These are phyloP conservation scores for Corythornis madagascariensis DNA, from an alignment of 2,113 vertebrate genomes.

Conservation along the genomic window DNA sequence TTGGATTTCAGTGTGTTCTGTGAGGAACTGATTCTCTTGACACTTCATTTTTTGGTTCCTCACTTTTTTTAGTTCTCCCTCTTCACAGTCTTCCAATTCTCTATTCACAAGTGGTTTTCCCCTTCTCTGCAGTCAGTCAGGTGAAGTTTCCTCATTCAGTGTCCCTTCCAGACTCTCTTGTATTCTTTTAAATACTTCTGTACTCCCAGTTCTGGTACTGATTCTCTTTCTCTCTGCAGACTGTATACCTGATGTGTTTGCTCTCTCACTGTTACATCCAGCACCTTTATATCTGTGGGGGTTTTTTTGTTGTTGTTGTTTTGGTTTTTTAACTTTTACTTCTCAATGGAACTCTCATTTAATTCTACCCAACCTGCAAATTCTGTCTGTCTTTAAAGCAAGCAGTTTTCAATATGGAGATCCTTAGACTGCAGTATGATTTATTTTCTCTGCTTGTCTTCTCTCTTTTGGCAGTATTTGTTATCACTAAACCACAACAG, in stretches of 20 bases:
- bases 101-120: accelerated
- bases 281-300: not conserved
- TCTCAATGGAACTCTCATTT: not conserved
- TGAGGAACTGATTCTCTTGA: not conserved
- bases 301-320: too few species aligned
- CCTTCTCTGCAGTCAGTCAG: not conserved
- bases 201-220: not conserved
- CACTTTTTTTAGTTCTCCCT: not conserved
- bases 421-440: not conserved
- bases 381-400: not conserved
- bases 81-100: not conserved
- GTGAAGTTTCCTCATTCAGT: not conserved
- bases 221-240: not conserved
- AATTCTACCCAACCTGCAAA: not conserved
- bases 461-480: not conserved
- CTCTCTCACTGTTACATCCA: not conserved
- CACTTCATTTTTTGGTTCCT: not conserved
- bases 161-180: not conserved
- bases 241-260: not conserved
- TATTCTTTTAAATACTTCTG: not conserved
- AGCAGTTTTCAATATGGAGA: accelerated
- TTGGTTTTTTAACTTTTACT: not conserved
- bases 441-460: not conserved
- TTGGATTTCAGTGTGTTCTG: not conserved
- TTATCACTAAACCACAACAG: not conserved